A percentile compares a stretch with the other conserved stretches of the same genome.
phyloP scores from a whole-genome alignment of 1,140 invertebrate genomes.

The Caenorhabditis remanei region DNA sequence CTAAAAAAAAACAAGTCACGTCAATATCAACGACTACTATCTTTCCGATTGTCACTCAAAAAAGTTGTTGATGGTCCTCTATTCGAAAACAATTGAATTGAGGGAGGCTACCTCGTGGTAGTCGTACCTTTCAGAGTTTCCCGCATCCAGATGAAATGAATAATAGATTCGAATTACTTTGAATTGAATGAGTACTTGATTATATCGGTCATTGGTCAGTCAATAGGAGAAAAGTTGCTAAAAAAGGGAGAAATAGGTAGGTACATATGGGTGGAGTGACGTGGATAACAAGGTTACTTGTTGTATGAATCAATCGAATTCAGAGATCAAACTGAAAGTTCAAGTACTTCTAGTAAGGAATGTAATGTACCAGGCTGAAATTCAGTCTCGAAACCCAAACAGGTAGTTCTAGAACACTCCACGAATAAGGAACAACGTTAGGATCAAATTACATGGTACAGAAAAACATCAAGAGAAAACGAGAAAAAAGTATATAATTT shows the following conservation, averaged over 20 bases:
- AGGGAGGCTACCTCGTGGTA: not conserved
- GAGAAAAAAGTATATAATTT: no score
- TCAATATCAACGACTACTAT: no score
- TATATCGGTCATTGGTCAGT: conserved; percentile 21
- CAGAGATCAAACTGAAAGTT: not conserved
- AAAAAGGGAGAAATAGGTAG: not conserved
- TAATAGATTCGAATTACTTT: conserved; percentile 13
- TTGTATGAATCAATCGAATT: not conserved
- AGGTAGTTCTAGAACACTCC: no score
- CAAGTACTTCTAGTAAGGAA: no score
- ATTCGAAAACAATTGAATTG: conserved; percentile 1
- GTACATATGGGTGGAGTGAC: not conserved
- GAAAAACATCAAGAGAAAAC: no score
- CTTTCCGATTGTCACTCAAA: not conserved
- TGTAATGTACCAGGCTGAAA: no score
- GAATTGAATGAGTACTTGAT: conserved; percentile 5
- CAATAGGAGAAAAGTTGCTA: not conserved
- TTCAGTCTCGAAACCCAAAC: no score
- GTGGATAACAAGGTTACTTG: not conserved
- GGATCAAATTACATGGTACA: no score
- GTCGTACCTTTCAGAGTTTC: not conserved
- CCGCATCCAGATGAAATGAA: not conserved
- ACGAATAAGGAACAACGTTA: no score
- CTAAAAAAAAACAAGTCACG: no score
- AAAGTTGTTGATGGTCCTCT: not conserved